These are phyloP conservation scores for Dendrocopos noguchii DNA, from an alignment of 2,113 vertebrate species.

Conservation along the genomic window DNA sequence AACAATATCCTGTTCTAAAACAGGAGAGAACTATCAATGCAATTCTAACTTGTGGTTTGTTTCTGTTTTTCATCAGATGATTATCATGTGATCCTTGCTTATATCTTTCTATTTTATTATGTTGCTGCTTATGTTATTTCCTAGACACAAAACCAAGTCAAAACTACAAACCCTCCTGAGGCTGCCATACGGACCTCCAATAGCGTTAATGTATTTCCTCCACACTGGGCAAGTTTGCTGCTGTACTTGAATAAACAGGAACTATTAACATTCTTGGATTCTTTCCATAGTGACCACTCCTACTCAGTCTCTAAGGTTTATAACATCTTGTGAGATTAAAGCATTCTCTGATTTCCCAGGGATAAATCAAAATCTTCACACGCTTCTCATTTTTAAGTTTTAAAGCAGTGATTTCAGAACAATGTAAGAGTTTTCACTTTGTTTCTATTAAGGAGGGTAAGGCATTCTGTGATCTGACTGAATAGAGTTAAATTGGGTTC, in stretches of 20 bases:
- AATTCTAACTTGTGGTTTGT: too few species aligned
- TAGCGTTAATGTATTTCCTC: not conserved
- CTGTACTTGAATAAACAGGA: not conserved
- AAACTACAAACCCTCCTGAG: not conserved
- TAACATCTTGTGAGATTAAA: not conserved
- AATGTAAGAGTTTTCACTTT: not conserved
- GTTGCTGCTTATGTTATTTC: not conserved
- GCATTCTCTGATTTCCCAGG: not conserved
- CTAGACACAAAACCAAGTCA: not conserved
- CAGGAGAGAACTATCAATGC: too few species aligned
- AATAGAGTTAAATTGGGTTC: not conserved
- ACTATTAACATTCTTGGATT: not conserved
- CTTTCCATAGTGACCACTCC: not conserved
- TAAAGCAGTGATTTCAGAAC: not conserved
- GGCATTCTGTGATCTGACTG: not conserved
- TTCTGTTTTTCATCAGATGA: not conserved
- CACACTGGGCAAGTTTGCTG: not conserved
- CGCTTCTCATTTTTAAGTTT: not conserved
- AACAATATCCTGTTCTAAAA: too few species aligned
- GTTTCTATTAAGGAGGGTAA: not conserved
- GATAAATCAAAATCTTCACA: not conserved
- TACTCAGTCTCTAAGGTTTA: not conserved
- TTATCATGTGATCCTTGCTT: not conserved
- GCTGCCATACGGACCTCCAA: not conserved
- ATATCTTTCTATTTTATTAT: not conserved